Evolutionary conservation across 2,113 vertebrate genomes (phyloP), one percentile per base, ranked within the genome.

Genomic region (Manacus vitellinus): DNA sequence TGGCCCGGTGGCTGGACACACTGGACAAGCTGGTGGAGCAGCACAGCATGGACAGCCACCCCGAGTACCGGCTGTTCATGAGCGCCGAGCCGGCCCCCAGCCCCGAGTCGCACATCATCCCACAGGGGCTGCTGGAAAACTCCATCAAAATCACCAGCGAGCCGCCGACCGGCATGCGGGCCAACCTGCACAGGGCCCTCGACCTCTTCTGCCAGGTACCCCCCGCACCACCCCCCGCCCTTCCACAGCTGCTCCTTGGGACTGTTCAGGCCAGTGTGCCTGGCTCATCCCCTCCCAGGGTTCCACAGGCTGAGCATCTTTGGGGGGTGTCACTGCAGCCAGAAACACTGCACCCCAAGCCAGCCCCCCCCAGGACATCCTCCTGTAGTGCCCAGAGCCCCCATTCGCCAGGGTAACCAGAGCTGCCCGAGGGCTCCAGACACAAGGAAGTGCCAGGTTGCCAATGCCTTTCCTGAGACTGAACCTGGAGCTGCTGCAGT

Each of bases 121-220:
- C 98, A 0, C 98, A 98, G 93, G 98, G 98, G 39, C 97, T 98
- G 94, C 96, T 98, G 94, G 98, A 98, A 19, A 97, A 98, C 0
- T 88, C 98, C 95, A 98, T 98, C 95, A 98, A 98, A 58, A 98
- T 98, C 96, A 98, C 98, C 97, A 98, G 95, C 0, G 98, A 98
- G 95, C 98, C 97, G 0, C 98, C 98, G 0, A 98, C 98, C 0
- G 98, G 98, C 94, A 98, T 98, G 98, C 12, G 96, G 0, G 97
- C 98, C 91, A 98, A 98, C 91, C 94, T 98, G 95, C 98, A 98
- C 93, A 98, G 98, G 67, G 98, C 98, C 25, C 95, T 98, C 15
- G 97, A 98, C 83, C 98, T 98, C 86, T 98, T 98, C 89, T 97
- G 95, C 3, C 98, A 98, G 98, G 98, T 98, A 96, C 37, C 25